A percentile compares a stretch with the other conserved stretches of the same genome.
phyloP scores from a whole-genome alignment of 2,113 vertebrate genomes.

The Epinephelus moara region DNA sequence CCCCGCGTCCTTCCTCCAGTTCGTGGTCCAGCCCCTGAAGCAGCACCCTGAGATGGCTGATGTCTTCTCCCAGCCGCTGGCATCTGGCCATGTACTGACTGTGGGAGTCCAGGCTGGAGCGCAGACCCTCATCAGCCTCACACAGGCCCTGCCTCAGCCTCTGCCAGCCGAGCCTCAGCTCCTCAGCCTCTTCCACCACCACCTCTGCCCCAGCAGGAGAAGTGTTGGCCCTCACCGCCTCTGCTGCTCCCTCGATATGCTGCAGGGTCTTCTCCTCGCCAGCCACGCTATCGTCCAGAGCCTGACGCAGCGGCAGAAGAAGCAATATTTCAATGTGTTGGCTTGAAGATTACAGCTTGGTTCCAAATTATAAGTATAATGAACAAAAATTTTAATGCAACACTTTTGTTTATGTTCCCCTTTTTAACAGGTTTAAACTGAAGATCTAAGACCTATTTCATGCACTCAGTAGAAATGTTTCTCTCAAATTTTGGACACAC shows the following conservation, averaged over 20 bases:
- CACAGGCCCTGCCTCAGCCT: slow-evolving; percentile 81
- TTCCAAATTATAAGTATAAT: no score
- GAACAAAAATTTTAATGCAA: no score
- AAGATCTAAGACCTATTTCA: no score
- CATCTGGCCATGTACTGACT: slow-evolving; percentile 81
- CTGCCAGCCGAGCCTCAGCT: slow-evolving; percentile 87
- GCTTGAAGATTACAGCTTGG: no score
- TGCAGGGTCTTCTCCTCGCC: slow-evolving; percentile 84
- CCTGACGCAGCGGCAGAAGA: slow-evolving; percentile 50
- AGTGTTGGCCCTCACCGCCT: slow-evolving; percentile 84
- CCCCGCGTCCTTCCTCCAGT: slow-evolving; percentile 73
- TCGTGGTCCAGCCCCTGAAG: slow-evolving; percentile 84
- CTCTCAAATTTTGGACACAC: no score
- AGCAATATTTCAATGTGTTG: neutral
- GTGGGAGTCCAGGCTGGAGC: slow-evolving; percentile 79
- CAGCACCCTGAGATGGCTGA: slow-evolving; percentile 80
- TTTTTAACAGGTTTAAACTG: no score
- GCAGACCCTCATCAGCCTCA: slow-evolving; percentile 83
- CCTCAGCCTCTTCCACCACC: slow-evolving; percentile 87
- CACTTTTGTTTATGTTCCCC: no score
- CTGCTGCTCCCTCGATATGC: slow-evolving; percentile 84
- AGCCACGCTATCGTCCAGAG: slow-evolving; percentile 85
- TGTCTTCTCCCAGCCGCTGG: slow-evolving; percentile 82
- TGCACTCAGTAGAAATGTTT: no score
- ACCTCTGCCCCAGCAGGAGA: slow-evolving; percentile 89